Conservation (phyloP, 2,113 vertebrate genomes). For the Gallinago jamesoni region DNA sequence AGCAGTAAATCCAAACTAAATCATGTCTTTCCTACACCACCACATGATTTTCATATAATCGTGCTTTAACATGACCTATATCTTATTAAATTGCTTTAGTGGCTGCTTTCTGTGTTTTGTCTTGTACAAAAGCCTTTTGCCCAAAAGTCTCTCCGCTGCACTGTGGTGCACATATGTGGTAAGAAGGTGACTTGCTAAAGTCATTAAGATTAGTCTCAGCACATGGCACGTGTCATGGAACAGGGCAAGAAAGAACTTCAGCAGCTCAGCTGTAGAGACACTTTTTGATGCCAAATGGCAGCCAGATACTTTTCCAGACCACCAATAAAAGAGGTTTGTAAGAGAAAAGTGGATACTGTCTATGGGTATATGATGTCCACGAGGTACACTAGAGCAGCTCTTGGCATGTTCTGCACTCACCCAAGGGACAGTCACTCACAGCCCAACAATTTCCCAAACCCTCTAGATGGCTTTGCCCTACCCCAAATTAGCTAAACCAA, state of each 20-base stretch:
- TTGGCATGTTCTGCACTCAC: fast-evolving
- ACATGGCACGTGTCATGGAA: background rate
- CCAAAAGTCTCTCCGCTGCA: background rate
- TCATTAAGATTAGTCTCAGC: fast-evolving
- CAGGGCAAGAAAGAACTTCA: background rate
- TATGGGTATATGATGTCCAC: fast-evolving
- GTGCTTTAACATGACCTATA: background rate
- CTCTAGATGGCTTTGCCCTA: fast-evolving
- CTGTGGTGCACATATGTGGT: fast-evolving
- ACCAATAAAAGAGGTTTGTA: fast-evolving
- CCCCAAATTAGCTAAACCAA: no score
- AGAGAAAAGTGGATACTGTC: fast-evolving
- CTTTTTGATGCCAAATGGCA: background rate
- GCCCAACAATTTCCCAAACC: background rate
- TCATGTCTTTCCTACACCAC: background rate
- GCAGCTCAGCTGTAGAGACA: fast-evolving
- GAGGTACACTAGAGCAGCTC: fast-evolving
- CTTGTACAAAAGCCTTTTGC: background rate
- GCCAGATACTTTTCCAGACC: background rate
- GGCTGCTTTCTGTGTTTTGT: background rate
- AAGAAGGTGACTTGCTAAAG: background rate
- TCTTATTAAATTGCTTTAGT: background rate
- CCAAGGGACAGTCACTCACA: background rate
- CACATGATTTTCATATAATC: background rate
- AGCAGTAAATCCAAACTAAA: background rate